Evolutionary conservation across 2,113 vertebrate genomes (phyloP).

Genomic region (Semnopithecus entellus): DNA sequence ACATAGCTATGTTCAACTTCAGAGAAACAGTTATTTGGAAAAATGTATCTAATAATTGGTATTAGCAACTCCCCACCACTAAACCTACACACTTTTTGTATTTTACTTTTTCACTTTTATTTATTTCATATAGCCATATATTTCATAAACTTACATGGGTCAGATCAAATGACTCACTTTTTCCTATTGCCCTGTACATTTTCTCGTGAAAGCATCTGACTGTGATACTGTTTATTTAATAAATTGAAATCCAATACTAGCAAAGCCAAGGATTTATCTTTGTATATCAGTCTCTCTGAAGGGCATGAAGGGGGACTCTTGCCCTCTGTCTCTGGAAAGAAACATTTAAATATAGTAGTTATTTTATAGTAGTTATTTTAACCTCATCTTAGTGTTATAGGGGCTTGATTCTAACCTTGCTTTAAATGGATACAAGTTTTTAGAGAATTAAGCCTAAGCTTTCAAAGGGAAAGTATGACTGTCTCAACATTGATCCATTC

Average conservation of each 20-base stretch:
- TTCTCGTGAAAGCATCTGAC: background rate
- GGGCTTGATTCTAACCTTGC: background rate
- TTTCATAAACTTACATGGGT: background rate
- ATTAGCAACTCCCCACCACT: background rate
- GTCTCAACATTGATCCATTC: background rate
- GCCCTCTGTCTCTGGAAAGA: background rate
- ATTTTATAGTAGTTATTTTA: background rate
- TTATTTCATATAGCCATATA: background rate
- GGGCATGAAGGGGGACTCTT: background rate
- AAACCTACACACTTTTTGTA: background rate
- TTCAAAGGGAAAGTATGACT: background rate
- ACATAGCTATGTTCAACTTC: background rate
- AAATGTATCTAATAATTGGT: background rate
- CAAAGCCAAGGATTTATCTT: background rate
- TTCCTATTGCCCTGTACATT: background rate
- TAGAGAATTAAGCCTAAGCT: background rate
- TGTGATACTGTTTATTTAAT: background rate
- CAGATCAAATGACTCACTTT: background rate
- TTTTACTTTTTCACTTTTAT: background rate
- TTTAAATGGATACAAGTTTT: background rate
- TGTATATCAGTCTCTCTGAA: background rate
- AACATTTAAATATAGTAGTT: background rate
- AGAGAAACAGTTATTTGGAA: background rate
- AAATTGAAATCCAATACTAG: background rate
- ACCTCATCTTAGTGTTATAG: background rate